These are phyloP conservation scores for Gymnorhina tibicen DNA, from an alignment of 2,113 vertebrate genomes.

Conservation along the genomic window DNA sequence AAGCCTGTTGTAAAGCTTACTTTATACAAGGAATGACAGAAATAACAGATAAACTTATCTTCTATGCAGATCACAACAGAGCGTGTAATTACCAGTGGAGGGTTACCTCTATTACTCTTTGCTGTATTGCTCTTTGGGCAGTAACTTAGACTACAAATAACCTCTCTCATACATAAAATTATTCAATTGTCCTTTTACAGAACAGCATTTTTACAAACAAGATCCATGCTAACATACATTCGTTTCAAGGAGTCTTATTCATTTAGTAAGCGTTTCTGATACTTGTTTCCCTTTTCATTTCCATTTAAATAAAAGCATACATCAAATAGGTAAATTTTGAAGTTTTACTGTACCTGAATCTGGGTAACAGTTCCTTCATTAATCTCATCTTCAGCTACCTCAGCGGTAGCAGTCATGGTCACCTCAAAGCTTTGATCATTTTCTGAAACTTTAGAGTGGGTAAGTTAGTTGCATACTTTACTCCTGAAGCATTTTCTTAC, in stretches of 20 bases:
- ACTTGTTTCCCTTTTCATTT: not conserved
- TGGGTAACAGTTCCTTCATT: constrained; percentile 86
- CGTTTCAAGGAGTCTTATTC: not conserved
- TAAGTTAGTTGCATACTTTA: not conserved
- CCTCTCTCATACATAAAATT: not conserved
- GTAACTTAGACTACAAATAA: not conserved
- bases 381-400: constrained; percentile 84
- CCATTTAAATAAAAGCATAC: not conserved
- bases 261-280: not conserved
- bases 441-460: constrained; percentile 82
- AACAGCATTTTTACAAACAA: not conserved
- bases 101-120: not conserved
- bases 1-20: not conserved
- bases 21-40: not conserved
- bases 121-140: not conserved
- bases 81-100: not conserved
- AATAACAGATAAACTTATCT: not conserved
- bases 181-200: not conserved
- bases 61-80: not conserved
- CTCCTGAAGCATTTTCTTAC: not conserved
- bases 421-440: constrained; percentile 95
- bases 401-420: constrained; percentile 94
- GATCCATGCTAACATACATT: not conserved
- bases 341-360: constrained; percentile 82
- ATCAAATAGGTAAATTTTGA: not conserved